These are phyloP conservation scores for Hylaea fasciaria DNA, from an alignment of 2,888 invertebrate species.

Conservation along the genomic window DNA sequence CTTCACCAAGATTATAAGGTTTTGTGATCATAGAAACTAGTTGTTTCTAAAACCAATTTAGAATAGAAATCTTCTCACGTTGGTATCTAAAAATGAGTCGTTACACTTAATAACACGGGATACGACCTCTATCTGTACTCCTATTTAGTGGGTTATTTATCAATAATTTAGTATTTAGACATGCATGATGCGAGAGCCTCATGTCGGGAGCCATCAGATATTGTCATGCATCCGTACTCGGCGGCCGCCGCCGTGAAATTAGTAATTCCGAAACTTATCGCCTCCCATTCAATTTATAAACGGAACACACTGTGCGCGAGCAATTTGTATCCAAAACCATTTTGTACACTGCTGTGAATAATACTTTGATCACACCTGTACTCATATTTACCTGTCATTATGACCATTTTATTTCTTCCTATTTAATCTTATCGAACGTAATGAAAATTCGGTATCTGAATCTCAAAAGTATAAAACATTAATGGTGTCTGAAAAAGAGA, in stretches of 20 bases:
- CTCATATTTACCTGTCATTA: constrained; percentile 47
- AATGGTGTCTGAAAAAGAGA: constrained; percentile 33
- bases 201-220: constrained; percentile 59
- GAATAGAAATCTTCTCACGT: too few relatives aligned
- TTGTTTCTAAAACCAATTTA: too few relatives aligned
- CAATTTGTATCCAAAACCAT: constrained; percentile 49
- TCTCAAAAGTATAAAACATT: constrained; percentile 37
- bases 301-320: constrained; percentile 39
- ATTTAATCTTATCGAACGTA: constrained; percentile 49
- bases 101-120: neutral
- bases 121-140: neutral
- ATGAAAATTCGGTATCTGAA: constrained; percentile 42
- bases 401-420: constrained; percentile 36
- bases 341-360: constrained; percentile 49
- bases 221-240: constrained; percentile 57
- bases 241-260: constrained; percentile 69
- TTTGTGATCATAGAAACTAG: too few relatives aligned
- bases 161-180: constrained; percentile 58
- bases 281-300: constrained; percentile 53
- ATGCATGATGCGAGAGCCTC: constrained; percentile 56
- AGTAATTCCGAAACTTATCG: constrained; percentile 68
- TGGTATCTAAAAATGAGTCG: neutral
- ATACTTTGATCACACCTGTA: constrained; percentile 53
- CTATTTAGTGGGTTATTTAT: constrained; percentile 17
- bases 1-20: too few relatives aligned